A percentile compares a stretch with the other conserved stretches of the same genome.
Evolutionary conservation across 2,113 vertebrate genomes (phyloP).

Genomic region (Alligator mississippiensis): DNA sequence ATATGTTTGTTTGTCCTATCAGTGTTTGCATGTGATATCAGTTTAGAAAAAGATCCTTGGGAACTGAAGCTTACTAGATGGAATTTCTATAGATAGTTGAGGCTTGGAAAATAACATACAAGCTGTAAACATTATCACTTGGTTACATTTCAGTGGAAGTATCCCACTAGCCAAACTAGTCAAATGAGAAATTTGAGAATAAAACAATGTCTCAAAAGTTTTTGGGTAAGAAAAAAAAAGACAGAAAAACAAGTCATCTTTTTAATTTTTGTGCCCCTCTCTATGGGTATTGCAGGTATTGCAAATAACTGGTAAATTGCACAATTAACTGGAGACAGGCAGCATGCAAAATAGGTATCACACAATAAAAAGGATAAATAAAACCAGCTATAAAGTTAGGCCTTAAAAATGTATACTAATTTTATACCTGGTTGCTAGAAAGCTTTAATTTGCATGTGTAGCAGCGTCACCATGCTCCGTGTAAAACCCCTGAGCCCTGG

Average conservation of each 20-base stretch:
- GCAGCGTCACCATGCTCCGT: no score
- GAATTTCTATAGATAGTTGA: neutral
- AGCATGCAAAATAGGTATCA: no score
- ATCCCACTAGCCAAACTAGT: neutral
- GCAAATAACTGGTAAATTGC: no score
- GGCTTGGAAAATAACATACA: neutral
- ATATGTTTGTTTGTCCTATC: slow-evolving; percentile 47
- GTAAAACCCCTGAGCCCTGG: no score
- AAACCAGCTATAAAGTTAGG: no score
- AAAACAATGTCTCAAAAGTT: neutral
- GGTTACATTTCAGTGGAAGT: neutral
- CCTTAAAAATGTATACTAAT: no score
- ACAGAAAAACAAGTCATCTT: neutral
- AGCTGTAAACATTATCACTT: neutral
- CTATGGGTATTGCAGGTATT: no score
- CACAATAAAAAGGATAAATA: no score
- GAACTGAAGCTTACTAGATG: neutral
- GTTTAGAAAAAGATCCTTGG: neutral
- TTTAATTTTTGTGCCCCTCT: neutral
- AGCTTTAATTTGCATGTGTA: no score
- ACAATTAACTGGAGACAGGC: no score
- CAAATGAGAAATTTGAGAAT: neutral
- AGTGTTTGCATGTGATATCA: slow-evolving; percentile 31
- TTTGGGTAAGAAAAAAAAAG: neutral
- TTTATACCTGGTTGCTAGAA: no score